phyloP scores from a whole-genome alignment of 2,113 vertebrate species.

The Phaethon lepturus region DNA sequence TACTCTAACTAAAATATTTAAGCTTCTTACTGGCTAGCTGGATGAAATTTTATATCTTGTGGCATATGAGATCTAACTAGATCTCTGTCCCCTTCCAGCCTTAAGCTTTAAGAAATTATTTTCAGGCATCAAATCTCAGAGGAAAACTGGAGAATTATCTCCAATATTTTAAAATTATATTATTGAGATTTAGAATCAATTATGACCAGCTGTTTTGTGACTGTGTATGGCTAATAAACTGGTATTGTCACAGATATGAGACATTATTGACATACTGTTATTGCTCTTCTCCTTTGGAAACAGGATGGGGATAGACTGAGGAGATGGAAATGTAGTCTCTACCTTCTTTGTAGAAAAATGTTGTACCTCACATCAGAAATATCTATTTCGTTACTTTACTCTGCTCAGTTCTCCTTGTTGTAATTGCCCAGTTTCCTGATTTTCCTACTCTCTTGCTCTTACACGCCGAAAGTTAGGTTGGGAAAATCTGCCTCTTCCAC shows the following conservation, averaged over 20 bases:
- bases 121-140: background rate
- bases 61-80: background rate
- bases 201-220: background rate
- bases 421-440: background rate
- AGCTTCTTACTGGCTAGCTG: background rate
- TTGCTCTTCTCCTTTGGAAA: background rate
- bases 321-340: background rate
- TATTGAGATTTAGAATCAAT: background rate
- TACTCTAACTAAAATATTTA: background rate
- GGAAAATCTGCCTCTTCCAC: slow-evolving; percentile 21
- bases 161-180: background rate
- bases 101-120: background rate
- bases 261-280: background rate
- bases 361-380: background rate
- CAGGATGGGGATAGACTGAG: fast-evolving
- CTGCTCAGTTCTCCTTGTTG: background rate
- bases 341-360: background rate
- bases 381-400: background rate
- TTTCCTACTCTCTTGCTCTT: background rate
- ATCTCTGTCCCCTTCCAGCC: background rate
- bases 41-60: background rate
- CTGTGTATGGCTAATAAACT: background rate
- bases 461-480: background rate
- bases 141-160: background rate
- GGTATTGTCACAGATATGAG: background rate